Evolutionary conservation across 2,888 invertebrate genomes (phyloP), one percentile per base, ranked within the genome.

Genomic region (Standfussiana lucernea): DNA sequence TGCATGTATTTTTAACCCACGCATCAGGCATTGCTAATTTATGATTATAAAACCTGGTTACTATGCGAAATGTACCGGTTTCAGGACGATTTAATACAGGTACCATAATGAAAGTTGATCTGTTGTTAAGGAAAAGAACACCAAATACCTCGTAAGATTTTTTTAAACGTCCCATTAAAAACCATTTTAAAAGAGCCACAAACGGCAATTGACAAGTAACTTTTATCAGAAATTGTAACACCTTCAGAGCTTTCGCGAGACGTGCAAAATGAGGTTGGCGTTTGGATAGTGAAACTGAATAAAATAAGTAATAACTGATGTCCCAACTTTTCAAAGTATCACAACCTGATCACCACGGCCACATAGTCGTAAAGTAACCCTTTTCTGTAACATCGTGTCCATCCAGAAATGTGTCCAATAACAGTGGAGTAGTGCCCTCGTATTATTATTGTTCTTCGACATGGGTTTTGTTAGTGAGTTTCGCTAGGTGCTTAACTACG

Each of bases 381-480:
- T 78, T 59, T 64, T 72, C 13, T 50, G 47, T 76, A 76, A 28
- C 61, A 69, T 53, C n/a, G 45, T 15, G 56, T 56, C 45, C 6
- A 47, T 61, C 50, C 47, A 72, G 78, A 75, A 80, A 77, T 77
- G 77, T 86, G 82, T 84, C 79, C 81, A 84, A 78, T 81, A 82
- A 75, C 77, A 66, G 74, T 71, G 65, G 65, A 68, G 72, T 64
- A 28, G 66, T 77, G 82, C 84, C 84, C 80, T 81, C 73, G 56
- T 73, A 69, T 82, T 77, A 82, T 89, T 90, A 88, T 88, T 89
- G 88, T 90, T 90, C 89, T 85, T 89, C 89, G 18, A 45, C 18
- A 10, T 64, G 2, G 2, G 8, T 50, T 18, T 3, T n/a, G 4
- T 50, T 42, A 1, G 1, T 42, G 35, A 42, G n/a, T n/a, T n/a